Percentiles rank a stretch among this genome's conserved stretches.
Evolutionary conservation across 30 jellyfish, hydroid and myxozoan species (phyloP).

Genomic region (Nemopilema nomurai): DNA sequence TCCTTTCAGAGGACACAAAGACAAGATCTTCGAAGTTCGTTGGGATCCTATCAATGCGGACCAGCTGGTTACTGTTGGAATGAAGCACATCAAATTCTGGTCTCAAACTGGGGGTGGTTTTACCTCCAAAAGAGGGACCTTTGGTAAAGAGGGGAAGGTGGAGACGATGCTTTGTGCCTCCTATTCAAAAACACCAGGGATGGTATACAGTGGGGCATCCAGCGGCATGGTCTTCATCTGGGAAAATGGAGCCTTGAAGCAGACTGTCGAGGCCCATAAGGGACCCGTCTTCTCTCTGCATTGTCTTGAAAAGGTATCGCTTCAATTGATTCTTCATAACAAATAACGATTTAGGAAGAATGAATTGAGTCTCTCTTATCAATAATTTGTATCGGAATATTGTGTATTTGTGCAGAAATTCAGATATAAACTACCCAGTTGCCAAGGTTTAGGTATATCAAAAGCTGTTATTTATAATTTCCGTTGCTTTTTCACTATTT

Average conservation of each 20-base stretch:
- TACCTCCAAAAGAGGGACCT: constrained; percentile 88
- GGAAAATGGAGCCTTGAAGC: constrained; percentile 69
- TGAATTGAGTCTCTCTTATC: no score
- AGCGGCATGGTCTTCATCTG: constrained; percentile 79
- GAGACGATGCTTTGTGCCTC: constrained; percentile 88
- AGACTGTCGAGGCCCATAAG: constrained; percentile 81
- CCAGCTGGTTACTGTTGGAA: constrained; percentile 88
- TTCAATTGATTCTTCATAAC: no score
- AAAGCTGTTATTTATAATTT: no score
- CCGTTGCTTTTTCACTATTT: no score
- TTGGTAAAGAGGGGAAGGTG: constrained; percentile 81
- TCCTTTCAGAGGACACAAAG: constrained; percentile 83
- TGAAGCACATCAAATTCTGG: constrained; percentile 94
- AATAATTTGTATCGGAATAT: no score
- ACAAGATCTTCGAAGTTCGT: constrained; percentile 89
- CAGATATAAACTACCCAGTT: no score
- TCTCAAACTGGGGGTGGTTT: constrained; percentile 97
- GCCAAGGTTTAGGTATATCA: no score
- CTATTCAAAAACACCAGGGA: constrained; percentile 83
- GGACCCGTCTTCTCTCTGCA: constrained; percentile 96
- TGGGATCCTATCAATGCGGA: constrained; percentile 84
- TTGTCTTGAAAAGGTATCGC: constrained; percentile 88
- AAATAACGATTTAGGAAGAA: no score
- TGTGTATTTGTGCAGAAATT: no score
- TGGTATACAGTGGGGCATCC: constrained; percentile 80